Conservation (phyloP, 2,113 vertebrate species). For the Amphiprion percula region DNA sequence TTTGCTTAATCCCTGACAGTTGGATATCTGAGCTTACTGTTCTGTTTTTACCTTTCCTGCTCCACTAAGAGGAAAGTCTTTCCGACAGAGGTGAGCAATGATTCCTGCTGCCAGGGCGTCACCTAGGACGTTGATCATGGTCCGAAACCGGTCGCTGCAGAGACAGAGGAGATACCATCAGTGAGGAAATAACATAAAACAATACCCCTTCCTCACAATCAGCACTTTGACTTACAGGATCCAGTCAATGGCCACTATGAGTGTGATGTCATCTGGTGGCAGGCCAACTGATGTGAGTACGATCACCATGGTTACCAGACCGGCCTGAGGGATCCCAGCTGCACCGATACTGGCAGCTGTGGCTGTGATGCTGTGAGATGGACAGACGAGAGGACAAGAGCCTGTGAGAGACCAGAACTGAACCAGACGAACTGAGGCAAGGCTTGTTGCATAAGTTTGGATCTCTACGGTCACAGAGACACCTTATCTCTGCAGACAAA, state of each 20-base stretch:
- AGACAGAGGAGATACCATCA: neutral
- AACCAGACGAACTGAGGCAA: too few relatives aligned
- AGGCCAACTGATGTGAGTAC: conserved; percentile 92
- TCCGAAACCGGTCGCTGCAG: conserved; percentile 87
- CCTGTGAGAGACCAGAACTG: too few relatives aligned
- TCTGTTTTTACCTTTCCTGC: conserved; percentile 68
- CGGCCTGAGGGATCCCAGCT: conserved; percentile 90
- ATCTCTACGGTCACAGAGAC: too few relatives aligned
- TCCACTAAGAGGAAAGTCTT: conserved; percentile 84
- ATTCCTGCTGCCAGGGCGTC: conserved; percentile 91
- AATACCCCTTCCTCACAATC: neutral
- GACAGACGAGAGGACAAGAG: neutral
- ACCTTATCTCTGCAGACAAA: too few relatives aligned
- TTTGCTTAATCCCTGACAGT: too few relatives aligned
- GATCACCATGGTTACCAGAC: conserved; percentile 92
- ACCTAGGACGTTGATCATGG: conserved; percentile 90
- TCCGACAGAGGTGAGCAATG: conserved; percentile 86
- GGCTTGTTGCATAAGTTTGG: too few relatives aligned
- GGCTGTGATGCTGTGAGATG: conserved; percentile 81
- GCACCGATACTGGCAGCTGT: conserved; percentile 87
- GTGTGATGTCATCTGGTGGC: conserved; percentile 90
- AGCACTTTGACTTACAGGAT: conserved; percentile 84
- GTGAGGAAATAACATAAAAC: too few relatives aligned
- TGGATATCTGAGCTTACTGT: neutral
- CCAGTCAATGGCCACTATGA: conserved; percentile 92